These are phyloP conservation scores for Ochlodes sylvanus DNA, from an alignment of 2,888 invertebrate species.

Conservation along the genomic window DNA sequence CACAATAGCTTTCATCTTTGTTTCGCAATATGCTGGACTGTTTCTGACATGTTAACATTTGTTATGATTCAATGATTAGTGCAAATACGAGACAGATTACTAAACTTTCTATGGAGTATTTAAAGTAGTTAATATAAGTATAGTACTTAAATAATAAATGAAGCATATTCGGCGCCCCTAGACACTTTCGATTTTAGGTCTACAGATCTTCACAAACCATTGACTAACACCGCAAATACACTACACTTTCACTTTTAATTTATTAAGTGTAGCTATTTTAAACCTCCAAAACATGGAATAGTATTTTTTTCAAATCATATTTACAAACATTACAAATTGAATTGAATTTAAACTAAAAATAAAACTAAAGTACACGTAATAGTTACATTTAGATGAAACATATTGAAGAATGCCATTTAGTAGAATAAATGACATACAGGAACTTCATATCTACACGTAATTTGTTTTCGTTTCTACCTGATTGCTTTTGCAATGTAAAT, in stretches of 20 bases:
- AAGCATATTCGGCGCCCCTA: no score
- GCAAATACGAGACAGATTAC: no score
- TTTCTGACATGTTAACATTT: not conserved
- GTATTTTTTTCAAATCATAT: no score
- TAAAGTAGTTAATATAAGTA: no score
- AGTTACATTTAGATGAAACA: slow-evolving; percentile 5
- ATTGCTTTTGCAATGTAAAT: slow-evolving; percentile 24
- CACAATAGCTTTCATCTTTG: slow-evolving; percentile 27
- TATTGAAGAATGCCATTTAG: not conserved
- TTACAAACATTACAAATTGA: not conserved
- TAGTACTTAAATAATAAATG: no score
- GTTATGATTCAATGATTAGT: not conserved
- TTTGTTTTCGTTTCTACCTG: slow-evolving; percentile 18
- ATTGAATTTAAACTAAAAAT: not conserved
- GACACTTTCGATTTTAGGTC: no score
- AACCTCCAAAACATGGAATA: no score
- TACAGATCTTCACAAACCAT: no score
- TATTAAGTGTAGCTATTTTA: no score
- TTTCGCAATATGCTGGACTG: not conserved
- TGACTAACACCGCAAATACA: no score
- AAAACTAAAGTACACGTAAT: not conserved
- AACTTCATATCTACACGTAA: slow-evolving; percentile 17
- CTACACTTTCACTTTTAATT: no score
- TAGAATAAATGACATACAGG: slow-evolving; percentile 23
- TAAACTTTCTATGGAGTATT: no score